phyloP scores from a whole-genome alignment of 2,888 invertebrate species.

The Seladonia tumulorum region DNA sequence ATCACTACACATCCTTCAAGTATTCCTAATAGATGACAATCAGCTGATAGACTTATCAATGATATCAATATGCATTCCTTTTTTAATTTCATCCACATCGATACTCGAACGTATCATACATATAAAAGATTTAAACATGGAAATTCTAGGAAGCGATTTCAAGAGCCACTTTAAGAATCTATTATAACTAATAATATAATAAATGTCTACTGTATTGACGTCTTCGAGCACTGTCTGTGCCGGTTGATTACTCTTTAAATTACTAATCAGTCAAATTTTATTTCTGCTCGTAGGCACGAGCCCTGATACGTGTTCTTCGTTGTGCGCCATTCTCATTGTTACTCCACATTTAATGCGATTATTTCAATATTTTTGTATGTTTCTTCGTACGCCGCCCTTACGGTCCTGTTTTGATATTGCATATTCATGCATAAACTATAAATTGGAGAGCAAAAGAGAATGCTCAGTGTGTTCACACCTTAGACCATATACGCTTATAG shows the following conservation, averaged over 20 bases:
- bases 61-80: constrained; percentile 43
- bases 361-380: constrained; percentile 36
- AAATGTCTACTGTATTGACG: constrained; percentile 54
- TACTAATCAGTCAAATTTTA: constrained; percentile 41
- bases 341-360: constrained; percentile 43
- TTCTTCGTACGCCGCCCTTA: constrained; percentile 41
- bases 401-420: constrained; percentile 58
- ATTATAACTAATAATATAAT: constrained; percentile 18
- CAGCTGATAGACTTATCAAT: constrained; percentile 69
- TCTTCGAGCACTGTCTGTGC: constrained; percentile 57
- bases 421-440: constrained; percentile 55
- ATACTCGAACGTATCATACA: constrained; percentile 30
- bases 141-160: constrained; percentile 11
- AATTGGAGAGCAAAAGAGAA: not conserved
- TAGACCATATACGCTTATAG: too few species aligned
- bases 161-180: constrained; percentile 25
- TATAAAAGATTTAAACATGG: constrained; percentile 7
- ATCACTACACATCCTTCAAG: constrained; percentile 52
- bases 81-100: constrained; percentile 57
- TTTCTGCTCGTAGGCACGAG: constrained; percentile 43
- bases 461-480: too few species aligned
- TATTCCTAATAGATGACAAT: constrained; percentile 66
- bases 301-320: constrained; percentile 50
- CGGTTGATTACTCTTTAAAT: constrained; percentile 53
- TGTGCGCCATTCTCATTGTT: constrained; percentile 62